These are phyloP conservation scores for Sialis lutaria DNA, from an alignment of 2,888 invertebrate species.

Conservation along the genomic window DNA sequence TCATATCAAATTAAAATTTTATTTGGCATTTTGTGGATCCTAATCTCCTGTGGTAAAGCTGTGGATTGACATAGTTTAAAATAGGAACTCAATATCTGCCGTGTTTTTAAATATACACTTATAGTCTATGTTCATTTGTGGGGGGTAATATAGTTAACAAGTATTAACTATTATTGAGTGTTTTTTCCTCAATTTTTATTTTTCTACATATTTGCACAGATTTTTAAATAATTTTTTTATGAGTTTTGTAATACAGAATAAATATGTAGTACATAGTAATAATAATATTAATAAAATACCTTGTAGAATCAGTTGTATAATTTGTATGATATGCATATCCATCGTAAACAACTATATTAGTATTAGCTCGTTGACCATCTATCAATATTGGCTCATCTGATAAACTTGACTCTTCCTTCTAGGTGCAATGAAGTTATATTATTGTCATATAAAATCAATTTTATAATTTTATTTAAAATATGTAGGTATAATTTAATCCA, in stretches of 20 bases:
- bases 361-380: conserved; percentile 1
- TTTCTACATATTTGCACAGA: too few species aligned
- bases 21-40: too few species aligned
- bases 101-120: too few species aligned
- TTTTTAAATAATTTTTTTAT: too few species aligned
- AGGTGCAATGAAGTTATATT: neutral
- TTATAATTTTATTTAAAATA: neutral
- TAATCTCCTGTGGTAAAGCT: too few species aligned
- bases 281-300: neutral
- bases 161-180: neutral
- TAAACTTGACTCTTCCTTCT: conserved; percentile 1
- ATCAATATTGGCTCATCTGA: conserved; percentile 3
- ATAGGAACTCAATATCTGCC: too few species aligned
- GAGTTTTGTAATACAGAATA: neutral
- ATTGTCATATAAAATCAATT: too few species aligned
- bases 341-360: conserved; percentile 5
- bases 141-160: neutral
- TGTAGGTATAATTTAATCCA: neutral
- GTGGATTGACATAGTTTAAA: too few species aligned
- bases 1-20: neutral
- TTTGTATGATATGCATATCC: conserved; percentile 5
- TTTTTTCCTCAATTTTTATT: too few species aligned
- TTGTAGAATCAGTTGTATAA: conserved; percentile 4
- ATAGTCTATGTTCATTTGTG: too few species aligned
- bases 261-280: too few species aligned